Evolutionary conservation across 2,113 vertebrate genomes (phyloP).

Genomic region (Cynopterus brachyotis): DNA sequence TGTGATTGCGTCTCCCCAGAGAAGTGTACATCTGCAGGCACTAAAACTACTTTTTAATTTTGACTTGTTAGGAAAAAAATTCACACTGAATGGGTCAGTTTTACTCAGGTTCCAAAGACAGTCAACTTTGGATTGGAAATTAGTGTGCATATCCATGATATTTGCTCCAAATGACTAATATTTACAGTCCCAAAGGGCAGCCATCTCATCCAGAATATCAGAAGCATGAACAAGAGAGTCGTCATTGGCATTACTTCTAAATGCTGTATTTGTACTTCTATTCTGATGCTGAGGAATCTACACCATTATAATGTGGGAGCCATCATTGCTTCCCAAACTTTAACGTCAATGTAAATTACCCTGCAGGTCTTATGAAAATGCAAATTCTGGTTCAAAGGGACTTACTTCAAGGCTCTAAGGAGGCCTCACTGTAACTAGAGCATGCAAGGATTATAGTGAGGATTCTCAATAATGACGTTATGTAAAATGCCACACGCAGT

Average conservation of each 20-base stretch:
- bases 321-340: neutral
- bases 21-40: constrained; percentile 36
- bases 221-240: neutral
- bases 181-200: neutral
- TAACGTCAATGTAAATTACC: neutral
- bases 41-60: constrained; percentile 46
- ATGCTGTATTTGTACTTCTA: neutral
- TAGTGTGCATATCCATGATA: neutral
- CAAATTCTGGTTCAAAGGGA: neutral
- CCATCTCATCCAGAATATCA: neutral
- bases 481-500: neutral
- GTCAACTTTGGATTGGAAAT: neutral
- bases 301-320: neutral
- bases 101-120: constrained; percentile 1
- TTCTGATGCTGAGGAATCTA: neutral
- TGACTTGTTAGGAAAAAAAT: neutral
- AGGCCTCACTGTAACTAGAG: neutral
- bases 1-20: constrained; percentile 50
- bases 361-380: neutral
- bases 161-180: neutral
- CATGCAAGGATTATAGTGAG: neutral
- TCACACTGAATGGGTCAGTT: neutral
- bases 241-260: neutral
- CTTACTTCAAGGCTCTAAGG: neutral
- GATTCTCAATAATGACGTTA: neutral